Conservation (phyloP, 2,888 invertebrate genomes). For the Agapostemon virescens region DNA sequence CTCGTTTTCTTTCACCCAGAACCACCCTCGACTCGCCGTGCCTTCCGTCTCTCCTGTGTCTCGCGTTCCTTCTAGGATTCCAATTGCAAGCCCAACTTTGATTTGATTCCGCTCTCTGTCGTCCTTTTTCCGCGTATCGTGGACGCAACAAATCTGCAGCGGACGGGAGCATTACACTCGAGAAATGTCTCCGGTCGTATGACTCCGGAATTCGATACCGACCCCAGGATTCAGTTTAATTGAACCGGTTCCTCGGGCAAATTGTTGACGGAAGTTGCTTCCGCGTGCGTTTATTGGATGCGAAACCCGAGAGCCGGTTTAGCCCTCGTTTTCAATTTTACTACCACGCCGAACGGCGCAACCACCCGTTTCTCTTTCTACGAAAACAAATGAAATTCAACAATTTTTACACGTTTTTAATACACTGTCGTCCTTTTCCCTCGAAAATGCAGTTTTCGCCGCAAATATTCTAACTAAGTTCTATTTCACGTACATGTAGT, state of each 20-base stretch:
- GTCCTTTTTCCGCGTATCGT: conserved; percentile 49
- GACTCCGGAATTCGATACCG: conserved; percentile 18
- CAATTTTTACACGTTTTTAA: neutral
- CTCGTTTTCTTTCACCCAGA: neutral
- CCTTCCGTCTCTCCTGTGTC: conserved; percentile 23
- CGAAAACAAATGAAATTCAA: neutral
- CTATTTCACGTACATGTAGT: too few relatives aligned
- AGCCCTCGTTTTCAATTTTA: neutral
- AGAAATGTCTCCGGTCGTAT: conserved; percentile 7
- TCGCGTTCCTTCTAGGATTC: conserved; percentile 68
- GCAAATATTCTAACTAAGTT: too few relatives aligned
- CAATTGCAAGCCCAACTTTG: conserved; percentile 74
- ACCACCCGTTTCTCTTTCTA: neutral
- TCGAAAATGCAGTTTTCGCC: neutral
- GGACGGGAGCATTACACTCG: conserved; percentile 22
- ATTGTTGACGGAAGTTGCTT: conserved; percentile 1
- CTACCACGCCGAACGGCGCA: neutral
- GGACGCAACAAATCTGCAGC: conserved; percentile 65
- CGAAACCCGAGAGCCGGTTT: neutral
- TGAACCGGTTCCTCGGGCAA: conserved; percentile 16
- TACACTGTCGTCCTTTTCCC: neutral
- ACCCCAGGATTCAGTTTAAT: conserved; percentile 15
- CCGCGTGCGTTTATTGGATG: neutral
- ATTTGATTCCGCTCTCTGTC: conserved; percentile 72
- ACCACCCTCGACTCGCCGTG: neutral